Evolutionary conservation across 2,797 vertebrate species (phyloP), one percentile per base, ranked within the genome.

Genomic region (Microcaecilia unicolor): DNA sequence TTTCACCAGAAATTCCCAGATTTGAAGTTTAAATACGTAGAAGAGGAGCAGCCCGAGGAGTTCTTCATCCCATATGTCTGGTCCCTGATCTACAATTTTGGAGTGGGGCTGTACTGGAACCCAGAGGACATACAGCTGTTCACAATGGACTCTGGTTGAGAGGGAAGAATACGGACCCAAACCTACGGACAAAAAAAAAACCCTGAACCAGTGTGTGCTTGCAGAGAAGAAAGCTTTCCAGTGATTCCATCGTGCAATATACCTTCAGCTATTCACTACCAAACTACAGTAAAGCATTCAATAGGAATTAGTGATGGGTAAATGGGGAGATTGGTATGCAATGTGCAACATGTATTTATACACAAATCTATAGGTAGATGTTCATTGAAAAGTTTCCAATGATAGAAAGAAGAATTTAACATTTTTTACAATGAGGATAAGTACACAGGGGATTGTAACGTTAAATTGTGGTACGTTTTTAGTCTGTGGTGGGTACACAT

Each of bases 21-120:
- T 67, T 73, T 98, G 51, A 98, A 98, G 67, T 98, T 99, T 47
- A 97, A 96, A 51, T 99, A 99, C 0, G 93, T 99, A 64, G 94
- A 99, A 61, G 95, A 99, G 50, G 93, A 99, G 58, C 92, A 97
- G 58, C 94, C 94, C 0, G 95, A 98, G 57, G 95, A 99, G 48
- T 99, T 99, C 73, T 99, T 98, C 76, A 88, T 98, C 70, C 95
- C 95, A 1, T 98, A 97, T 1, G 89, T 93, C 21, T 99, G 94
- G 94, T 99, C 95, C 3, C 76, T 99, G 61, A 89, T 96, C 27
- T 98, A 93, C 74, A 93, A 87, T 72, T 89, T 93, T 0, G 92
- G 83, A 0, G 86, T 88, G 2, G 92, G 91, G 15, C 84, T 99
- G 15, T 81, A 92, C 64, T 99, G 94, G 95, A 88, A 76, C 70